Evolutionary conservation across 2,888 invertebrate species (phyloP).

Genomic region (Cryptocephalus primarius): DNA sequence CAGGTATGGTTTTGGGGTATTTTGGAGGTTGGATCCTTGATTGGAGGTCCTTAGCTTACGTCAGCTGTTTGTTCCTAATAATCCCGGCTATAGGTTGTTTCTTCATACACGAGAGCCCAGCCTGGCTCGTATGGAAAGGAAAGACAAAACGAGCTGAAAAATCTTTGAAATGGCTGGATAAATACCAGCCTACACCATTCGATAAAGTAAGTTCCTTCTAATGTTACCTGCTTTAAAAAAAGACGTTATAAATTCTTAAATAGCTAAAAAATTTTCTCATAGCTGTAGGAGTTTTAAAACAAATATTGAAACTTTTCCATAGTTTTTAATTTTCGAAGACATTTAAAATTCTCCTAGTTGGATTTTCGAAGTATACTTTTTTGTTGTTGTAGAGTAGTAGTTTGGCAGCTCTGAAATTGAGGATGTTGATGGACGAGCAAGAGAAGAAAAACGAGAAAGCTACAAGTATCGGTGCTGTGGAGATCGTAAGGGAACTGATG

Average conservation of each 20-base stretch:
- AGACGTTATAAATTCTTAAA: no score
- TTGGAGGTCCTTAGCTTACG: conserved; percentile 47
- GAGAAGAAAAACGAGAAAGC: conserved; percentile 32
- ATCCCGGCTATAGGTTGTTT: conserved; percentile 41
- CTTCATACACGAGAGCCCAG: conserved; percentile 47
- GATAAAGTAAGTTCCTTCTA: conserved; percentile 22
- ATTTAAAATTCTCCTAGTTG: no score
- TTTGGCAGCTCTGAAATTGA: conserved; percentile 41
- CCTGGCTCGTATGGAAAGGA: conserved; percentile 46
- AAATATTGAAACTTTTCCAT: not conserved
- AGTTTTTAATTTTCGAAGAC: not conserved
- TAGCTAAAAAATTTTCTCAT: no score
- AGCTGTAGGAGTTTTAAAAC: not conserved
- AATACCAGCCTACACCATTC: conserved; percentile 33
- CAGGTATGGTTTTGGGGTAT: conserved; percentile 46
- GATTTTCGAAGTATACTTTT: no score
- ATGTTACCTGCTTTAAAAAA: no score
- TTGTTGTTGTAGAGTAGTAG: conserved; percentile 28
- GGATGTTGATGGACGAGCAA: conserved; percentile 41
- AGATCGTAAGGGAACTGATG: conserved; percentile 36
- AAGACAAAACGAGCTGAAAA: conserved; percentile 41
- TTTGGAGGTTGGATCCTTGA: conserved; percentile 41
- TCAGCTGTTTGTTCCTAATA: conserved; percentile 40
- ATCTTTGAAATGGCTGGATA: conserved; percentile 40
- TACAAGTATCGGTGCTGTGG: conserved; percentile 25